Base-by-base conservation (phyloP, 1,140 invertebrate genomes). In the Anadara kagoshimensis region DNA sequence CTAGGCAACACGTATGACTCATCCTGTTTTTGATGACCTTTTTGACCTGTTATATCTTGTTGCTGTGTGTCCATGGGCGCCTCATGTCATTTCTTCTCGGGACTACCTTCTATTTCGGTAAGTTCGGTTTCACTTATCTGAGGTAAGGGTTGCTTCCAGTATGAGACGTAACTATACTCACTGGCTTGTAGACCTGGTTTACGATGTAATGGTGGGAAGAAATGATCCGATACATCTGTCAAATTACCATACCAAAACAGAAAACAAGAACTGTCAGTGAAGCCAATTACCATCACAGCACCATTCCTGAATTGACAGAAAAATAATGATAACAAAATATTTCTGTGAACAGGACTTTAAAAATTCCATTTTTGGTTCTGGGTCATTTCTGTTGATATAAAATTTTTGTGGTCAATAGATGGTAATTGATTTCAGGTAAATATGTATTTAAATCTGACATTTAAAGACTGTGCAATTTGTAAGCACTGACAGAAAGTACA, bases 161-260 rank as follows among this genome's bases (percentile, higher is more conserved):
- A 98, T 69, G 94, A 93, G 84, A 97, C 97, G 78, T 94, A 93
- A 63, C 94, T 96, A 90, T 94, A 98, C 86, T 97, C 96, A 81
- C 85, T 86, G 92, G 91, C 22, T 92, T 82, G 79, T 26, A 76
- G 49, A 12, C 62, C 41, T 36, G 75, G 58, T n/a, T 71, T 57
- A 68, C 70, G 66, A 47, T 83, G 76, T 20, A 91, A 92, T 0
- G 91, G 90, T 69, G 97, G 97, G 88, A 98, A 99, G 86, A 98
- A 93, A 89, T 98, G 96, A 90, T 98, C 97, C 53, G 96, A 96
- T 70, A 98, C 93, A 89, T 95, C 94, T 75, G 94, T 95, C 94
- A 98, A 95, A 87, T 94, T 95, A 57, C 94, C 94, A 90, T 98
- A 98, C 83, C 96, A n/a, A 98, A 91, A 91, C 84, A 84, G 84